Conservation (phyloP, 2,113 vertebrate species). For the Oostethus manadensis region DNA sequence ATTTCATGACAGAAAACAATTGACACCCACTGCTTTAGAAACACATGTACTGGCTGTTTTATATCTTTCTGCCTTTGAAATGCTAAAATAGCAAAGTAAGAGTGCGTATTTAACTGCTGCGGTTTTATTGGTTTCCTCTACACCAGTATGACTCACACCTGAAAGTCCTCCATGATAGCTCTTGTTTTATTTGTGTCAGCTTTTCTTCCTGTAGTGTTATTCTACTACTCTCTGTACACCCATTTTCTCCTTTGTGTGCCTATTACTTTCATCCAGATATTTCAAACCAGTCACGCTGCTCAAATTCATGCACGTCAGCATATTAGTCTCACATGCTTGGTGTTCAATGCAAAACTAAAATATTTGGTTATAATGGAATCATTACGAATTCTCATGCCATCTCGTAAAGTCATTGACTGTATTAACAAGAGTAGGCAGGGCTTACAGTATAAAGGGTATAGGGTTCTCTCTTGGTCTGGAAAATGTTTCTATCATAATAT, state of each 20-base stretch:
- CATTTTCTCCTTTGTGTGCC: neutral
- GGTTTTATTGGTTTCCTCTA: slow-evolving; percentile 57
- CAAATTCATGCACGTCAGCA: neutral
- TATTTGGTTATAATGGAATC: slow-evolving; percentile 7
- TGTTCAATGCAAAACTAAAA: slow-evolving; percentile 16
- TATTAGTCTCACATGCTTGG: slow-evolving; percentile 14
- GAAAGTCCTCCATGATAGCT: slow-evolving; percentile 38
- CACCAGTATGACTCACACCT: slow-evolving; percentile 62
- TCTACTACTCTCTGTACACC: neutral
- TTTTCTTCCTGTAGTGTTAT: slow-evolving; percentile 1
- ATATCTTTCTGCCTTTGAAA: slow-evolving; percentile 13
- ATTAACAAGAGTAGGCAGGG: slow-evolving; percentile 39
- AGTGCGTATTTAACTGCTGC: slow-evolving; percentile 40
- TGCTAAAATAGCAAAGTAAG: slow-evolving; percentile 42
- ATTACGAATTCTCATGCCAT: neutral
- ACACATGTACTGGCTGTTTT: slow-evolving; percentile 24
- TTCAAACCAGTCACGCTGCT: neutral
- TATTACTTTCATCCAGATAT: neutral
- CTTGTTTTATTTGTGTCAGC: slow-evolving; percentile 24
- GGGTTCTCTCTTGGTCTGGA: slow-evolving; percentile 40
- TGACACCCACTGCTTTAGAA: no score
- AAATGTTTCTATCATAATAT: slow-evolving; percentile 58
- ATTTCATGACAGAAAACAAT: no score
- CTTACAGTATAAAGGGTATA: slow-evolving; percentile 45
- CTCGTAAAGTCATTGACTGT: slow-evolving; percentile 22